Evolutionary conservation across 2,888 invertebrate species (phyloP).

Genomic region (Busseola fusca): DNA sequence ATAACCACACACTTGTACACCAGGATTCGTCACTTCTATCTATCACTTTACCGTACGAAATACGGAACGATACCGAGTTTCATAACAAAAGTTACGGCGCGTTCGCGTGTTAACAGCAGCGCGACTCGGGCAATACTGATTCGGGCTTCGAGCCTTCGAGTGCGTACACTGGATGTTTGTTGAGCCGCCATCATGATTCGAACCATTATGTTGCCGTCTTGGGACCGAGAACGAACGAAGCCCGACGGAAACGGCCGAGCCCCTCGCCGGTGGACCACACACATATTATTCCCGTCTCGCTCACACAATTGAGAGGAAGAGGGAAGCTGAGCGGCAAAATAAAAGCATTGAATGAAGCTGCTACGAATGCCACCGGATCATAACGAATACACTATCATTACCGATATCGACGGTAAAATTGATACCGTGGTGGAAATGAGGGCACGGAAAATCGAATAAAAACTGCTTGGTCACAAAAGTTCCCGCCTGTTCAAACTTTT

Average conservation of each 20-base stretch:
- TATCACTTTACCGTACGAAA: conserved; percentile 82
- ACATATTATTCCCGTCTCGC: conserved; percentile 79
- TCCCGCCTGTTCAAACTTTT: conserved; percentile 1
- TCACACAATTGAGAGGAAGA: conserved; percentile 75
- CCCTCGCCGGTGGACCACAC: conserved; percentile 83
- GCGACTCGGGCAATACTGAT: conserved; percentile 85
- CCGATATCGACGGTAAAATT: conserved; percentile 66
- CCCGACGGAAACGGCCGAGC: conserved; percentile 77
- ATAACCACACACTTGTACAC: conserved; percentile 89
- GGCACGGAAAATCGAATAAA: conserved; percentile 42
- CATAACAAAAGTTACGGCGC: conserved; percentile 72
- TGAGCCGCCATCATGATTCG: conserved; percentile 88
- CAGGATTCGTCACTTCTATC: conserved; percentile 84
- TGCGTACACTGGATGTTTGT: conserved; percentile 86
- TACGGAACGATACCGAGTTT: conserved; percentile 82
- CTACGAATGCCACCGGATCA: conserved; percentile 74
- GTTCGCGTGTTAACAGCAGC: conserved; percentile 78
- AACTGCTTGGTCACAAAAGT: not conserved
- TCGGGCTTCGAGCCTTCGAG: conserved; percentile 74
- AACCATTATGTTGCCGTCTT: conserved; percentile 86
- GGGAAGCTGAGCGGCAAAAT: conserved; percentile 79
- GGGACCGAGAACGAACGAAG: conserved; percentile 79
- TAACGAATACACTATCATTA: conserved; percentile 69
- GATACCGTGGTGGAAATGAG: conserved; percentile 60
- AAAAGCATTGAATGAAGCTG: conserved; percentile 85